These are phyloP conservation scores for Desmophyllum pertusum DNA, from an alignment of 92 coral and sea anemone genomes.

Conservation along the genomic window DNA sequence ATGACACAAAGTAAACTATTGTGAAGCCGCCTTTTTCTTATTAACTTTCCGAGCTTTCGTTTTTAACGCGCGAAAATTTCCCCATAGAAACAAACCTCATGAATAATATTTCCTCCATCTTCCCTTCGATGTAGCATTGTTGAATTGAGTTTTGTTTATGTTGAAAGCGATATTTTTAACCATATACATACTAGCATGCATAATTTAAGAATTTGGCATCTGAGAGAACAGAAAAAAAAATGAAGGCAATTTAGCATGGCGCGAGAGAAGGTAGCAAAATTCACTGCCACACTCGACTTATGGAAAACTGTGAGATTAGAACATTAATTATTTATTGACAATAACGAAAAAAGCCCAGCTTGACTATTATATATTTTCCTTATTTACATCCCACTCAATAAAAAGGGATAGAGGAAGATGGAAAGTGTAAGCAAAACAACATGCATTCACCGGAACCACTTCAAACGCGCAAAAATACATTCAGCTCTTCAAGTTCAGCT, in stretches of 20 bases:
- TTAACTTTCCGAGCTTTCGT: not conserved
- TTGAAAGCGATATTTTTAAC: not conserved
- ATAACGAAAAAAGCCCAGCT: not conserved
- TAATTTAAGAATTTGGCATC: not conserved
- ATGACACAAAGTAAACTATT: not conserved
- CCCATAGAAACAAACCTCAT: not conserved
- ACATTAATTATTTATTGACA: conserved; percentile 8
- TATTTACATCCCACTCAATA: not conserved
- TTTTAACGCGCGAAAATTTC: not conserved
- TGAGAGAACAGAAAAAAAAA: not conserved
- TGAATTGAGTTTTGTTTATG: not conserved
- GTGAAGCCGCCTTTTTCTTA: not conserved
- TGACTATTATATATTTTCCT: not conserved
- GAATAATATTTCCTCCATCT: not conserved
- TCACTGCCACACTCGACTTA: not conserved
- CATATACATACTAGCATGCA: not conserved
- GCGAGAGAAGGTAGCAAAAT: not conserved
- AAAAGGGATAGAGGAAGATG: not conserved
- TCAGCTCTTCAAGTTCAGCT: not conserved
- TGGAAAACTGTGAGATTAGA: not conserved
- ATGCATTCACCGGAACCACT: not conserved
- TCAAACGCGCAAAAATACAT: not conserved
- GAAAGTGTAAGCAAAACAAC: not conserved
- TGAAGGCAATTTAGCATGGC: not conserved
- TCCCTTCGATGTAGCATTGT: not conserved